Conservation (phyloP, 2,797 vertebrate genomes). For the Falco peregrinus region DNA sequence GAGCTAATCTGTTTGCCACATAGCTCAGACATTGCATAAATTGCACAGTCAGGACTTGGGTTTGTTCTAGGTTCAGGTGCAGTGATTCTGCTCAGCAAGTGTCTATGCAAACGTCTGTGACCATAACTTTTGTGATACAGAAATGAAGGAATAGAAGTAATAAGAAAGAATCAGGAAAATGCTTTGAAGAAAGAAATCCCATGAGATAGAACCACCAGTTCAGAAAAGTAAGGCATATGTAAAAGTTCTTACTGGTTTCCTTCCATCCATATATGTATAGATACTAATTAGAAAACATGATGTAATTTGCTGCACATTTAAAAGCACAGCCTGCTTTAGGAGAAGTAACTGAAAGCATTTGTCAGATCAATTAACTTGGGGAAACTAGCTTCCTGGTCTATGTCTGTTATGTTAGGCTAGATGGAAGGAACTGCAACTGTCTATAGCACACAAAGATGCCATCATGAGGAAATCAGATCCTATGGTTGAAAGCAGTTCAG, state of each 20-base stretch:
- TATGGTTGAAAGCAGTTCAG: not conserved
- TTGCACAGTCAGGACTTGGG: fast-evolving
- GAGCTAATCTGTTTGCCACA: not conserved
- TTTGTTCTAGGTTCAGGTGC: not conserved
- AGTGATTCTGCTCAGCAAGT: not conserved
- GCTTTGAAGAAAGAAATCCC: not conserved
- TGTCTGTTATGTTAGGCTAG: not conserved
- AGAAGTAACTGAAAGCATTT: not conserved
- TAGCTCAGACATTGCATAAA: not conserved
- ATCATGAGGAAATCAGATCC: not conserved
- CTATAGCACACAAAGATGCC: not conserved
- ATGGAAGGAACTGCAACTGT: not conserved
- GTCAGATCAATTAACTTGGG: not conserved
- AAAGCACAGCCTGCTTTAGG: not conserved
- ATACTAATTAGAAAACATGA: not conserved
- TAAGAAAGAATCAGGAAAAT: not conserved
- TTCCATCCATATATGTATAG: not conserved
- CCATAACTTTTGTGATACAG: no score
- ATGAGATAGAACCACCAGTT: not conserved
- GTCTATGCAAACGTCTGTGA: fast-evolving
- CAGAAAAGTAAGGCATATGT: not conserved
- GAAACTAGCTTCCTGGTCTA: not conserved
- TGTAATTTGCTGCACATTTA: not conserved
- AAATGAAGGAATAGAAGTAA: fast-evolving
- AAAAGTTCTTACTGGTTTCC: not conserved